A percentile compares a stretch with the other conserved stretches of the same genome.
Evolutionary conservation across 2,888 invertebrate species (phyloP).

Genomic region (Prosopocoilus inquinatus): DNA sequence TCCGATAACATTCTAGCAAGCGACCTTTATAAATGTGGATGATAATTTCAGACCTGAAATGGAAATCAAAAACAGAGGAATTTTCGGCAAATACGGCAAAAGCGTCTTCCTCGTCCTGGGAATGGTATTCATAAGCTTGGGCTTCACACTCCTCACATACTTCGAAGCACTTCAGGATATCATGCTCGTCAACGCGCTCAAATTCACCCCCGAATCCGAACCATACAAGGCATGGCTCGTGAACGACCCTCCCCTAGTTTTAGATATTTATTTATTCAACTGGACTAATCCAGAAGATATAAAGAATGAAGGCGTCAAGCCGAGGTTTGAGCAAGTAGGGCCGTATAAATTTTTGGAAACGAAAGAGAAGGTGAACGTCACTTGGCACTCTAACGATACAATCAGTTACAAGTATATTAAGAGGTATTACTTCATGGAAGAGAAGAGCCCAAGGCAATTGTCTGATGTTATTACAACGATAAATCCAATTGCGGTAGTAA

Average conservation of each 20-base stretch:
- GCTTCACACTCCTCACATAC: conserved; percentile 38
- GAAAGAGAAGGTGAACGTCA: conserved; percentile 70
- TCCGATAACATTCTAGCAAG: background rate
- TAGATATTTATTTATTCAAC: conserved; percentile 46
- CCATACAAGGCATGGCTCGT: conserved; percentile 42
- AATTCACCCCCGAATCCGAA: conserved; percentile 27
- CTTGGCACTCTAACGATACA: conserved; percentile 66
- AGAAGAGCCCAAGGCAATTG: conserved; percentile 65
- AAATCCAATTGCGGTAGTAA: conserved; percentile 72
- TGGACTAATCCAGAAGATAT: conserved; percentile 58
- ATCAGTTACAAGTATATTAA: conserved; percentile 70
- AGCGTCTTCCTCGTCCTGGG: conserved; percentile 36
- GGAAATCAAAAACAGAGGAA: conserved; percentile 21
- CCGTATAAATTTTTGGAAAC: conserved; percentile 67
- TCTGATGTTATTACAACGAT: conserved; percentile 69
- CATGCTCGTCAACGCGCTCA: conserved; percentile 23
- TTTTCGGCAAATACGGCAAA: conserved; percentile 23
- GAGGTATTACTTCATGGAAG: conserved; percentile 68
- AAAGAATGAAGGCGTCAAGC: conserved; percentile 56
- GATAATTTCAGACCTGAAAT: background rate
- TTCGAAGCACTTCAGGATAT: conserved; percentile 21
- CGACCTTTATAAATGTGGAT: background rate
- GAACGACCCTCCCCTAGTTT: conserved; percentile 43
- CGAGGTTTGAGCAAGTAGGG: conserved; percentile 57
- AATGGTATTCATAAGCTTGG: conserved; percentile 35